Evolutionary conservation across 2,888 invertebrate genomes (phyloP).

Genomic region (Anticlea derivata): DNA sequence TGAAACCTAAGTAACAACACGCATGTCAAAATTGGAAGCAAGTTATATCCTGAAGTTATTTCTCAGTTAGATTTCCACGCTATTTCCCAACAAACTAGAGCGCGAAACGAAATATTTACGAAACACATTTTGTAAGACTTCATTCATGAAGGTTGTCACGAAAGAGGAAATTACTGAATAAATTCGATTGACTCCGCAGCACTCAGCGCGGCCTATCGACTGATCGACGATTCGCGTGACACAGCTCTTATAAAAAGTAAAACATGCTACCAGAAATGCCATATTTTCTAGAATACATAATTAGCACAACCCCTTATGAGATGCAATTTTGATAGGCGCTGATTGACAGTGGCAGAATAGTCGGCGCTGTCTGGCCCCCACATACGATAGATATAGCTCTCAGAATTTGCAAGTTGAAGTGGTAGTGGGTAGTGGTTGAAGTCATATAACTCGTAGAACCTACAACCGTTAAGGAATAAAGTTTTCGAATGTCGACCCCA

Average conservation of each 20-base stretch:
- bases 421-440: no score
- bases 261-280: conserved; percentile 8
- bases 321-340: conserved; percentile 19
- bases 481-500: no score
- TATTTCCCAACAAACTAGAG: conserved; percentile 23
- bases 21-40: background rate
- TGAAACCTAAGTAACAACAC: no score
- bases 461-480: no score
- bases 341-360: conserved; percentile 1
- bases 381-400: conserved; percentile 42
- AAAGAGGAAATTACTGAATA: conserved; percentile 33
- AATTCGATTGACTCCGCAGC: conserved; percentile 30
- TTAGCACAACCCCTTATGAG: conserved; percentile 13
- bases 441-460: no score
- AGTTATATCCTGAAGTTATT: conserved; percentile 7
- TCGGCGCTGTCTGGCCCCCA: background rate
- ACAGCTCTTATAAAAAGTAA: conserved; percentile 19
- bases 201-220: conserved; percentile 28
- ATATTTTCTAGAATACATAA: conserved; percentile 22
- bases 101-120: conserved; percentile 19
- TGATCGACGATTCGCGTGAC: conserved; percentile 33
- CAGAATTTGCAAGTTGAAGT: no score
- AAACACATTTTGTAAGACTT: conserved; percentile 25
- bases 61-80: conserved; percentile 8
- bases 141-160: conserved; percentile 28